These are phyloP conservation scores for Drosophila robusta DNA, from an alignment of 2,888 invertebrate genomes.

Conservation along the genomic window DNA sequence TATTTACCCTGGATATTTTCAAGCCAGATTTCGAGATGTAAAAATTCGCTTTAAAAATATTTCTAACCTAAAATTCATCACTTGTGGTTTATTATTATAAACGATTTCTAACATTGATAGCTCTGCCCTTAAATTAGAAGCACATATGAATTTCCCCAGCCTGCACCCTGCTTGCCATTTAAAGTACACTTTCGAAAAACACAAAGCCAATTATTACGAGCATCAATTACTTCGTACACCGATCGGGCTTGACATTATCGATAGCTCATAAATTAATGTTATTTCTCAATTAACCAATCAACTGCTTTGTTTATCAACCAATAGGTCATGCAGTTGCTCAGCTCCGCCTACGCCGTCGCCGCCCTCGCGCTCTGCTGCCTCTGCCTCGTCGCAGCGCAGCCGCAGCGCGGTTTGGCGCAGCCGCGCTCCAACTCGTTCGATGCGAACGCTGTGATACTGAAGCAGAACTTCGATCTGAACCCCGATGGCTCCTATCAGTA, in stretches of 20 bases:
- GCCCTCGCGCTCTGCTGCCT: conserved; percentile 82
- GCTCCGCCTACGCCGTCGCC: conserved; percentile 74
- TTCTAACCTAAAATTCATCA: no score
- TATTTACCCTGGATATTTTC: no score
- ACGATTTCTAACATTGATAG: not conserved
- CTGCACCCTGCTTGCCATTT: conserved; percentile 25
- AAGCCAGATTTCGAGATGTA: no score
- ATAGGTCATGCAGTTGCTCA: conserved; percentile 84
- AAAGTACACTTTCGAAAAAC: conserved; percentile 38
- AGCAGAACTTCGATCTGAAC: conserved; percentile 86
- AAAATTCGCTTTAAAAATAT: no score
- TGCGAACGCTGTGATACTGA: conserved; percentile 86
- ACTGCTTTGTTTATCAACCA: conserved; percentile 25
- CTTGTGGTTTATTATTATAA: no score
- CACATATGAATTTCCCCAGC: conserved; percentile 10
- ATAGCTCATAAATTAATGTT: conserved; percentile 24
- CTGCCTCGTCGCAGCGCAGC: conserved; percentile 77
- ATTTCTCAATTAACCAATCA: conserved; percentile 39
- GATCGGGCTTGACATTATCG: conserved; percentile 53
- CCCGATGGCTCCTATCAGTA: conserved; percentile 86
- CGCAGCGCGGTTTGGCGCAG: conserved; percentile 83
- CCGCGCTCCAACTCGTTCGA: conserved; percentile 78
- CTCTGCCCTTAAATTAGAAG: not conserved
- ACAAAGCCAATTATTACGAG: conserved; percentile 29
- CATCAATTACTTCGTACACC: conserved; percentile 38